These are phyloP conservation scores for Strigops habroptila DNA, from an alignment of 2,113 vertebrate species.

Conservation along the genomic window DNA sequence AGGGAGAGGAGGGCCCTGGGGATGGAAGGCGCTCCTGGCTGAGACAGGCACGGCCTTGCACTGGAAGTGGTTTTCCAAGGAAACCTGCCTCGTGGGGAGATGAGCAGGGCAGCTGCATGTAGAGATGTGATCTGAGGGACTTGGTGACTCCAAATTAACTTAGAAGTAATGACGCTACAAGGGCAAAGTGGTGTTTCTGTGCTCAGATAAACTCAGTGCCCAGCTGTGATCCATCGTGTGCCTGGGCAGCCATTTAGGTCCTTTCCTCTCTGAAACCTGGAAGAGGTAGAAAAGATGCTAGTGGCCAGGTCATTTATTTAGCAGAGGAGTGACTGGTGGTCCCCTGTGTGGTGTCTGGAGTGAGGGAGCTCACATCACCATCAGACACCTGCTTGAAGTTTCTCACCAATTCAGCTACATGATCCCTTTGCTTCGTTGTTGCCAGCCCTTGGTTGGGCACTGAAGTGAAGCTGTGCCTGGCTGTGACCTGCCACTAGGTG, in stretches of 20 bases:
- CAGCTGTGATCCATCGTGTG: accelerated
- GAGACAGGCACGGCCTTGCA: neutral
- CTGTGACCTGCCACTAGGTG: neutral
- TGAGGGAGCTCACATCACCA: neutral
- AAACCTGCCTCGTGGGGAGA: neutral
- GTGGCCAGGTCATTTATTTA: neutral
- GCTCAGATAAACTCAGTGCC: neutral
- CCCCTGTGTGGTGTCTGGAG: neutral
- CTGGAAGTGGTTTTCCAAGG: neutral
- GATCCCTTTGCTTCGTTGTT: neutral
- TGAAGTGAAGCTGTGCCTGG: neutral
- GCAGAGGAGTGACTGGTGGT: neutral
- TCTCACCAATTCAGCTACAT: accelerated
- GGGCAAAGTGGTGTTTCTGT: neutral
- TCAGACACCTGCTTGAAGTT: neutral
- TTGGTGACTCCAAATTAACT: neutral
- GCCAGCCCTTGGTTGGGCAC: neutral
- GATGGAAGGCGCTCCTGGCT: neutral
- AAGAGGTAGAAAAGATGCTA: neutral
- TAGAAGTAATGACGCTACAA: neutral
- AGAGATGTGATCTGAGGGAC: neutral
- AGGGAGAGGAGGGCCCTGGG: neutral
- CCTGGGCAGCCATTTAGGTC: neutral
- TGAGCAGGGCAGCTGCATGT: neutral
- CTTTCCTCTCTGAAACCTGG: neutral